Base-by-base conservation (phyloP, 1,140 invertebrate species). In the Ditylenchus dipsaci region DNA sequence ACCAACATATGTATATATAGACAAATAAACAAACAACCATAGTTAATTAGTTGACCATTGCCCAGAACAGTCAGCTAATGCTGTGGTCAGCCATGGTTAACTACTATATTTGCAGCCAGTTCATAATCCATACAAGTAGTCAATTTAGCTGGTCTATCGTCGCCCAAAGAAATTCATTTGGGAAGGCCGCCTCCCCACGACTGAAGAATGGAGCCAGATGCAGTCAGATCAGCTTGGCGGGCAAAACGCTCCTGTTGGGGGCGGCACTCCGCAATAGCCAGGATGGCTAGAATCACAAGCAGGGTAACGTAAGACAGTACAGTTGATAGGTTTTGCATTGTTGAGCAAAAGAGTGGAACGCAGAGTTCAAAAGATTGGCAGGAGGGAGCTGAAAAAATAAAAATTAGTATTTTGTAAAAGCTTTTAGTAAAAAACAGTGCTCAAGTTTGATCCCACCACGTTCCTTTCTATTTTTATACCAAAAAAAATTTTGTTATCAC, bases 121-220 rank as follows among this genome's bases (percentile, higher is more conserved):
- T n/a, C n/a, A n/a, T n/a, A n/a, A n/a, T n/a, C n/a, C n/a, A n/a
- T n/a, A n/a, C n/a, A n/a, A n/a, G n/a, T n/a, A n/a, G n/a, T n/a
- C 43, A 45, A 13, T 13, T 45, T 13, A 45, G 43, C 11, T 45
- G 11, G 23, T 53, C 15, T 15, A 53, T 21, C 49, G 49, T 19
- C 49, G 49, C 3, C 49, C 49, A 53, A 53, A 7, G 49, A 53
- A 53, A 17, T 53, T 53, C 49, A 65, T 65, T 29, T 65, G n/a
- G 63, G 63, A 1, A 65, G n/a, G 19, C 27, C 61, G 19, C 63
- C 63, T 23, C 63, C 63, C 38, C 57, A 63, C 3, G 63, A 59
- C 63, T 65, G 63, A 3, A 65, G 63, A n/a, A 65, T 65, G 38
- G 42, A 7, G 57, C 63, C 63, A 21, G 26, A 29, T 66, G 38